Evolutionary conservation across 2,888 invertebrate species (phyloP).

Genomic region (Troides aeacus): DNA sequence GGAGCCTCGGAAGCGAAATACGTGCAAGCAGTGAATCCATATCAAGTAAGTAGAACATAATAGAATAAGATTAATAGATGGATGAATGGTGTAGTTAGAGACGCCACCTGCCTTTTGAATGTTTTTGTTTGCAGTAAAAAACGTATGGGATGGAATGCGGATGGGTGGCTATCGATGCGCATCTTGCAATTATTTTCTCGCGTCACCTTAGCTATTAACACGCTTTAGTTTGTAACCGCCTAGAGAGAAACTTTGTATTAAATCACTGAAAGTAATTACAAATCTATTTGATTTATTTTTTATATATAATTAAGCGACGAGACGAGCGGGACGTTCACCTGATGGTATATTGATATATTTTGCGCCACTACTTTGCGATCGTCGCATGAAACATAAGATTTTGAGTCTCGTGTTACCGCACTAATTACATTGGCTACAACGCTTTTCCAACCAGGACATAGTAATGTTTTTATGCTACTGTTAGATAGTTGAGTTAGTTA

Average conservation of each 20-base stretch:
- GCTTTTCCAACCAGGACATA: too few species aligned
- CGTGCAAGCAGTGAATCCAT: conserved; percentile 67
- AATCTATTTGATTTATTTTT: too few species aligned
- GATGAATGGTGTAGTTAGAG: conserved; percentile 32
- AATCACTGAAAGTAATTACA: too few species aligned
- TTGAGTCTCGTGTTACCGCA: too few species aligned
- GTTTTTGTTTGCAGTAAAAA: conserved; percentile 58
- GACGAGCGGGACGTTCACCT: too few species aligned
- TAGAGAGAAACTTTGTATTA: conserved; percentile 51
- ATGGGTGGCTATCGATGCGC: conserved; percentile 64
- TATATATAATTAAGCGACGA: too few species aligned
- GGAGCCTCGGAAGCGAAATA: conserved; percentile 66
- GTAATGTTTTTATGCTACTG: too few species aligned
- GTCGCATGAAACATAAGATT: too few species aligned
- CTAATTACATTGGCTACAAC: too few species aligned
- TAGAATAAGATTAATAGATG: conserved; percentile 32
- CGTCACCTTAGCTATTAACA: conserved; percentile 57
- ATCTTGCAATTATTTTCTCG: conserved; percentile 76
- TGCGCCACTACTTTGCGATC: too few species aligned
- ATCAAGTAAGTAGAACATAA: conserved; percentile 59
- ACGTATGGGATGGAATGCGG: conserved; percentile 68
- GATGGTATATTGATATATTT: too few species aligned
- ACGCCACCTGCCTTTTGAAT: conserved; percentile 42
- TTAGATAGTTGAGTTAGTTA: too few species aligned
- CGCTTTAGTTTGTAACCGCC: conserved; percentile 52